Conservation (phyloP, 2,113 vertebrate species). For the Hemichromis elongatus region DNA sequence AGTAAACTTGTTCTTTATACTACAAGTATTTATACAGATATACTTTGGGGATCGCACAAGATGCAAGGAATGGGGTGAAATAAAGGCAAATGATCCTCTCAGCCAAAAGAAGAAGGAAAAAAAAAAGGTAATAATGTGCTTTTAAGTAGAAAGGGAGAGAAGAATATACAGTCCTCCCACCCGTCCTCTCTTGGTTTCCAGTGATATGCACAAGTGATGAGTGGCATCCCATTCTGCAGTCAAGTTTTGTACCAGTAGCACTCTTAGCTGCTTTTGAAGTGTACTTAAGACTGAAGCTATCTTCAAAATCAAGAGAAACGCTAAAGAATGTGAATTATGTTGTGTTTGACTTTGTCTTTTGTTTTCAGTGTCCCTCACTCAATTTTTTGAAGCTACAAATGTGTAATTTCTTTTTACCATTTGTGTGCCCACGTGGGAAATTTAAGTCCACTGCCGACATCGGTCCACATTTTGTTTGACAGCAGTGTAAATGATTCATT, state of each 20-base stretch:
- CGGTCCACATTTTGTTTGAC: constrained; percentile 26
- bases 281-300: not conserved
- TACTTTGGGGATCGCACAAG: not conserved
- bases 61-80: not conserved
- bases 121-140: not conserved
- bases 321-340: not conserved
- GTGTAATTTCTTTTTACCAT: not conserved
- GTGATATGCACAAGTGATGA: not conserved
- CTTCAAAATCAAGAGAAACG: not conserved
- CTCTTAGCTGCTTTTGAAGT: not conserved
- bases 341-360: not conserved
- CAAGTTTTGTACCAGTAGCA: not conserved
- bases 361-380: not conserved
- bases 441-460: constrained; percentile 11
- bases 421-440: not conserved
- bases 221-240: not conserved
- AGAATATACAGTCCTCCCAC: not conserved
- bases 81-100: not conserved
- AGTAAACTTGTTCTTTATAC: not conserved
- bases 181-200: not conserved
- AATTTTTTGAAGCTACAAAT: not conserved
- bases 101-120: not conserved
- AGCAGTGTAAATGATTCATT: constrained; percentile 55
- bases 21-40: not conserved
- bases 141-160: not conserved